Conservation (phyloP, 2,888 invertebrate genomes). For the Notocelia uddmanniana region DNA sequence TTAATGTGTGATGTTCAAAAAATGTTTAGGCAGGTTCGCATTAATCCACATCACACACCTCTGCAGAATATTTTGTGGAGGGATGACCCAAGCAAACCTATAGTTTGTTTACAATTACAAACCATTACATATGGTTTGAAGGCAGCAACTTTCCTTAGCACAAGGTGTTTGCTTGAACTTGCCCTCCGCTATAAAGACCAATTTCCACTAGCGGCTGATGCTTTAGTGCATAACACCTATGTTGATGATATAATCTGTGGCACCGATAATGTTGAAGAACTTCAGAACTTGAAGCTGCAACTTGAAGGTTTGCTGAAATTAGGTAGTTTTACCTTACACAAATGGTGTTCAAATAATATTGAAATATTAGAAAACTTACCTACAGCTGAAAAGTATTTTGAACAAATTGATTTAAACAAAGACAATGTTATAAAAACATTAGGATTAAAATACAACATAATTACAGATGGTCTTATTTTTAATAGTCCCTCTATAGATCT, state of each 20-base stretch:
- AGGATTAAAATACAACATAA: no score
- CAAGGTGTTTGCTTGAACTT: slow-evolving; percentile 12
- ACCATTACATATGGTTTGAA: slow-evolving; percentile 24
- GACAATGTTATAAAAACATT: no score
- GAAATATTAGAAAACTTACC: slow-evolving; percentile 1
- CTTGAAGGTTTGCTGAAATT: neutral
- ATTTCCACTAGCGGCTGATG: no score
- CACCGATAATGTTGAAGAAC: no score
- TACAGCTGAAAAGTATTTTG: no score
- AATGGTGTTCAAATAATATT: slow-evolving; percentile 17
- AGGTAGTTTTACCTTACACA: slow-evolving; percentile 2
- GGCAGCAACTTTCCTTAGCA: neutral
- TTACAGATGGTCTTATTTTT: no score
- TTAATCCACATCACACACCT: neutral
- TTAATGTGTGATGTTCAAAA: slow-evolving; percentile 23
- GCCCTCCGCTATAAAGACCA: neutral
- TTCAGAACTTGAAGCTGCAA: no score
- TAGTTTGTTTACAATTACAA: neutral
- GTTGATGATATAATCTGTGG: no score
- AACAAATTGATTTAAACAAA: no score
- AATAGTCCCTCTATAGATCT: no score
- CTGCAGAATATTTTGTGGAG: slow-evolving; percentile 28
- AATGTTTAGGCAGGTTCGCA: slow-evolving; percentile 26
- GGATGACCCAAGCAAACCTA: slow-evolving; percentile 5
- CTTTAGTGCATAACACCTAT: no score